Evolutionary conservation across 35 echinoderm and acorn worm genomes (phyloP), one percentile per base, ranked within the genome.

Genomic region (Acanthaster planci): DNA sequence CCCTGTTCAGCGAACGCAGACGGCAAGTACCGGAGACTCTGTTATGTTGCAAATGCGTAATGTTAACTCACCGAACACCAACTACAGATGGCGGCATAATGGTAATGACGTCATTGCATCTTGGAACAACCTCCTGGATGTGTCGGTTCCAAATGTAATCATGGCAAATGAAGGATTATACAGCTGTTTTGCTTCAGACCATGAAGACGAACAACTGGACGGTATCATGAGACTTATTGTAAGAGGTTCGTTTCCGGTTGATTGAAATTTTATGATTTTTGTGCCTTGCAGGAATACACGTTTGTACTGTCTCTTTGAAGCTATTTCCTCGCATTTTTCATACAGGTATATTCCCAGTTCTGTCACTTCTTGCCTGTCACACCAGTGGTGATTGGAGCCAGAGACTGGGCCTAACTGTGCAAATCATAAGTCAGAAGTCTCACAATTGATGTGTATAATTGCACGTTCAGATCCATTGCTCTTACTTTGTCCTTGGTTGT

Each of bases 141-240:
- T 68, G 27, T 68, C 60, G 21, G 29, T 68, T 68, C 18, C 17
- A 22, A 27, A 34, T 68, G 60, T 68, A 23, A 3, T 8, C 3
- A 5, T 31, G 34, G 14, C 18, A 22, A 26, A 68, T 34, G 60
- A 27, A 68, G 60, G 60, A 34, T 12, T 68, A 19, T 68, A 68
- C 34, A 68, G 60, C 60, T 68, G 60, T 26, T 68, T 68, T 34
- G 60, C 34, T 18, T 26, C 23, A 0, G 60, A 34, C 60, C 60
- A 68, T 12, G 22, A 0, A 9, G 3, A 72, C 30, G 21, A 29
- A 72, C 64, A 72, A 72, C 64, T 26, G 26, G 21, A 72, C 23
- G 29, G 64, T 26, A 72, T 72, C 14, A 72, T 72, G 64, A 72
- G 64, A 72, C 64, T 72, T 16, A 72, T 72, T 31, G 64, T 72